Evolutionary conservation across 1,140 invertebrate genomes (phyloP), one percentile per base, ranked within the genome.

Genomic region (Euglossa dilemma): DNA sequence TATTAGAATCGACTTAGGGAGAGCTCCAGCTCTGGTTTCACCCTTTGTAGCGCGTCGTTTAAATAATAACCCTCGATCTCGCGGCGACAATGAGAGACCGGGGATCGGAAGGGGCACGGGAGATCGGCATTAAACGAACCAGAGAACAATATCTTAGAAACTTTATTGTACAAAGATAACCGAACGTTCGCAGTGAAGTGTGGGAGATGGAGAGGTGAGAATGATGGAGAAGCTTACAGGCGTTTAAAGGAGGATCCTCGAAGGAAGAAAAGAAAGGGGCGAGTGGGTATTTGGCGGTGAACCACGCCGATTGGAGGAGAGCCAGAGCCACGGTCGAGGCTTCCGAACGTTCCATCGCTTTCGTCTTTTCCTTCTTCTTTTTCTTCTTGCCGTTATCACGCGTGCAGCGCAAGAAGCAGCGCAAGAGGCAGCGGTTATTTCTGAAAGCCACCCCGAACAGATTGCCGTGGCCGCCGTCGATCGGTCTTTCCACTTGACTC

Each of bases 81-180:
- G 67, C n/a, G 23, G 43, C 6, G 25, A 69, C 12, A 69, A 69
- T 47, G 23, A 45, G 11, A 18, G 0, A 7, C 64, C 20, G 4
- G 45, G 8, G 12, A 50, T 7, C 36, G 36, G 36, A 0, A 25
- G 6, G 45, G 0, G 14, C 8, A 14, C 3, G 23, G 45, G 45
- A n/a, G 66, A 69, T 66, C 43, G 23, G 43, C 11, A 69, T 75
- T 66, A 23, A 57, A 63, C 16, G 43, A 28, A 61, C 16, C 52
- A 85, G 45, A 59, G 36, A 75, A 71, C 50, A 64, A 36, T 76
- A 70, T 83, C 61, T 79, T 86, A 80, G 50, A 80, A 78, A 84
- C 25, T 88, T 88, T 85, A 88, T 87, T 88, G 36, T 84, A 88
- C 85, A 88, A 88, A 87, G 85, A 73, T 87, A 73, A 87, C 67